Percentiles rank a stretch among this genome's conserved stretches.
Evolutionary conservation across 2,888 invertebrate genomes (phyloP).

Genomic region (Drosophila merina): DNA sequence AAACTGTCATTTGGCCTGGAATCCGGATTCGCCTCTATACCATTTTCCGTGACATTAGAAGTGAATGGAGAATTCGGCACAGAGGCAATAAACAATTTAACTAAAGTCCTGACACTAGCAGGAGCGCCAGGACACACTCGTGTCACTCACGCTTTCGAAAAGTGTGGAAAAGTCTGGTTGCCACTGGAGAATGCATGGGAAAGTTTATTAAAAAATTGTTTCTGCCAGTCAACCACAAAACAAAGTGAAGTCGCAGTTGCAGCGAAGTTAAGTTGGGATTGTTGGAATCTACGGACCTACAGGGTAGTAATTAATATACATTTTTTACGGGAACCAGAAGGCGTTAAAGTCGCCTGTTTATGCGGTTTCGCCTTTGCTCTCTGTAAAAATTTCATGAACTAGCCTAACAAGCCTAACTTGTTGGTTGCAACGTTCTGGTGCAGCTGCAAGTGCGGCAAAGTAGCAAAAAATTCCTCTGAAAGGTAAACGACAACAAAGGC

Average conservation of each 20-base stretch:
- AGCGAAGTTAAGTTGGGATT: background rate
- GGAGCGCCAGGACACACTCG: constrained; percentile 13
- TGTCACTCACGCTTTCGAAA: constrained; percentile 13
- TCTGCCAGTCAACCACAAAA: constrained; percentile 19
- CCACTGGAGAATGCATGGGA: background rate
- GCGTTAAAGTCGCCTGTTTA: constrained; percentile 11
- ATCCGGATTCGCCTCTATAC: background rate
- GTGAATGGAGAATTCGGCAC: constrained; percentile 24
- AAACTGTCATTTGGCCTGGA: constrained; percentile 12
- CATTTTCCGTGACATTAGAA: background rate
- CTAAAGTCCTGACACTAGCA: constrained; percentile 30
- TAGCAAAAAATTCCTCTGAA: background rate
- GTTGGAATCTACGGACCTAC: no score
- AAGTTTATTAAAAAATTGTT: constrained; percentile 40
- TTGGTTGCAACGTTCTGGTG: constrained; percentile 28
- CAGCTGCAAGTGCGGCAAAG: background rate
- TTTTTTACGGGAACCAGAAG: background rate
- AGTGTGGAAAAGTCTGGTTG: constrained; percentile 6
- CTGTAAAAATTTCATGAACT: constrained; percentile 21
- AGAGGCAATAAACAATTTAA: constrained; percentile 31
- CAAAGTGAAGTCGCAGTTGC: constrained; percentile 11
- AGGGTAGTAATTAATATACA: no score
- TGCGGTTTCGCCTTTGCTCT: constrained; percentile 14
- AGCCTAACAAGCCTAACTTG: constrained; percentile 29
- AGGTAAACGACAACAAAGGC: background rate